These are phyloP conservation scores for Sipha flava DNA, from an alignment of 1,140 invertebrate species.

Conservation along the genomic window DNA sequence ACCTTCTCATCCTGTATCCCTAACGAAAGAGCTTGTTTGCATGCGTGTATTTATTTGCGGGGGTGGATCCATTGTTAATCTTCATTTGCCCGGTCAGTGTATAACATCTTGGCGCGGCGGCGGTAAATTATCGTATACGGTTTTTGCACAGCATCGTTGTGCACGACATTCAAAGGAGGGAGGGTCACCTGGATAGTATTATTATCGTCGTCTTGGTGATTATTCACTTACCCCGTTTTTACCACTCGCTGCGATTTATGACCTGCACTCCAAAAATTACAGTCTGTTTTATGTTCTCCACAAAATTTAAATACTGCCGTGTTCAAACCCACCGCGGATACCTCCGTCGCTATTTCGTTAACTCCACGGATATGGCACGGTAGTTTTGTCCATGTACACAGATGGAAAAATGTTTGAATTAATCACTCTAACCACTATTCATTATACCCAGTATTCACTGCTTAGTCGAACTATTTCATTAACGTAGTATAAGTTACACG, in stretches of 20 bases:
- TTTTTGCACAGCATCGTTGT: background rate
- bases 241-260: conserved; percentile 1
- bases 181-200: conserved; percentile 15
- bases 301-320: background rate
- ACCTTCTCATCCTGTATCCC: background rate
- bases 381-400: background rate
- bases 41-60: background rate
- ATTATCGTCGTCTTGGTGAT: background rate
- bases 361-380: background rate
- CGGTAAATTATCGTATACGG: conserved; percentile 9
- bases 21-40: background rate
- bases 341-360: background rate
- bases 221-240: conserved; percentile 16
- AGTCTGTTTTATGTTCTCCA: conserved; percentile 7
- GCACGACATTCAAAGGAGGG: background rate
- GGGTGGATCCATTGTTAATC: conserved; percentile 25
- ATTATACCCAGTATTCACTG: too few species aligned
- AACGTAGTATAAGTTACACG: too few species aligned
- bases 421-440: background rate
- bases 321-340: background rate
- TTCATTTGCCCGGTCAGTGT: conserved; percentile 29
- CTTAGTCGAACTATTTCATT: too few species aligned
- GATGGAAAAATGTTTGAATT: background rate
- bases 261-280: background rate
- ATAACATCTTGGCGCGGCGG: conserved; percentile 3